Conservation (phyloP, 2,888 invertebrate species). For the Oxyteleia sp. region DNA sequence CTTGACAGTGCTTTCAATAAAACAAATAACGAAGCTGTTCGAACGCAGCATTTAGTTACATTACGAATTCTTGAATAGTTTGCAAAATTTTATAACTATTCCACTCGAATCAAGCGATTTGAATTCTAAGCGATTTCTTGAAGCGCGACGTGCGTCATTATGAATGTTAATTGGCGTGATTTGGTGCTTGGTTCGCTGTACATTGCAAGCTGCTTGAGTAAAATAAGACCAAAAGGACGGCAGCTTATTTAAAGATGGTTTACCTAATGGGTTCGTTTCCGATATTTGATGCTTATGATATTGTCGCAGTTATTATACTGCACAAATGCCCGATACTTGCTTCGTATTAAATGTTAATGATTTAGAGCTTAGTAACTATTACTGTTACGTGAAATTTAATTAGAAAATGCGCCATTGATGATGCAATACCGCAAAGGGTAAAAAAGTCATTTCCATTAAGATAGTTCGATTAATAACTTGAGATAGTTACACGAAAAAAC, state of each 20-base stretch:
- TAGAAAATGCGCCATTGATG: no score
- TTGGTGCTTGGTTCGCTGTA: slow-evolving; percentile 5
- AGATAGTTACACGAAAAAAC: no score
- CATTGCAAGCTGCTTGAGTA: slow-evolving; percentile 15
- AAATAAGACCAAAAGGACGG: slow-evolving; percentile 21
- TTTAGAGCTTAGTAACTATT: not conserved
- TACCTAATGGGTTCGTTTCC: slow-evolving; percentile 23
- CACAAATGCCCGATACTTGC: not conserved
- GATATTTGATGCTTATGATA: not conserved
- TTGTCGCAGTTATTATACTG: not conserved
- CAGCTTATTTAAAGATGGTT: slow-evolving; percentile 26
- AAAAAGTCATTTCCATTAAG: no score
- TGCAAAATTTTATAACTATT: slow-evolving; percentile 43
- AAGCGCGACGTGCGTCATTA: slow-evolving; percentile 36
- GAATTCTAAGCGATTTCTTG: slow-evolving; percentile 46
- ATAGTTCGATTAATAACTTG: no score
- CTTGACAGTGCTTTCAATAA: slow-evolving; percentile 13
- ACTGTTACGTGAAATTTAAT: not conserved
- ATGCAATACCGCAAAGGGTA: no score
- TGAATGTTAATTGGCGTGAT: slow-evolving; percentile 61
- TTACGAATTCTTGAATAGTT: slow-evolving; percentile 28
- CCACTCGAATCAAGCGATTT: slow-evolving; percentile 43
- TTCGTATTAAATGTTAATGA: not conserved
- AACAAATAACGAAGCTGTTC: slow-evolving; percentile 16
- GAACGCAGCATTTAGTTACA: slow-evolving; percentile 28